A percentile compares a stretch with the other conserved stretches of the same genome.
Evolutionary conservation across 2,888 invertebrate species (phyloP).

Genomic region (Eupelmus urozonus): DNA sequence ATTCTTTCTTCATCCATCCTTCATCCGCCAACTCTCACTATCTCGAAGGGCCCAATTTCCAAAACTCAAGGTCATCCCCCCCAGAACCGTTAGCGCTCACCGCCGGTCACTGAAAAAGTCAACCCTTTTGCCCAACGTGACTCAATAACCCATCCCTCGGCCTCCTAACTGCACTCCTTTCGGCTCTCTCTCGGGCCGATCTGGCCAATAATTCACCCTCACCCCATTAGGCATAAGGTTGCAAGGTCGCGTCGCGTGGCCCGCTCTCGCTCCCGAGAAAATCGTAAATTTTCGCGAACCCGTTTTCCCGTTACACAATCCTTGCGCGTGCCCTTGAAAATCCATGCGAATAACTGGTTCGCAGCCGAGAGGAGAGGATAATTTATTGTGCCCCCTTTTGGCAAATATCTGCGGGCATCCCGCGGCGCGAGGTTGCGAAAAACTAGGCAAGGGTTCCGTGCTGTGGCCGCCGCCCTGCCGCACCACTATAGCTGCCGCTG

Average conservation of each 20-base stretch:
- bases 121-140: not conserved
- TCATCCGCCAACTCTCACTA: no score
- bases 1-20: no score
- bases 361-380: not conserved
- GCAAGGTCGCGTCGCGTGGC: not conserved
- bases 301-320: slow-evolving; percentile 57
- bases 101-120: slow-evolving; percentile 10
- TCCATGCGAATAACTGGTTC: slow-evolving; percentile 39
- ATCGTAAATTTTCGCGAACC: slow-evolving; percentile 69
- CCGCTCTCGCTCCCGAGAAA: slow-evolving; percentile 41
- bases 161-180: slow-evolving; percentile 9
- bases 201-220: slow-evolving; percentile 42
- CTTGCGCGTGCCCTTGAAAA: slow-evolving; percentile 50
- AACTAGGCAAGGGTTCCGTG: slow-evolving; percentile 64
- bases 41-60: not conserved
- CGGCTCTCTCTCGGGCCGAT: not conserved
- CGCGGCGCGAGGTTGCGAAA: slow-evolving; percentile 26
- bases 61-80: slow-evolving; percentile 13
- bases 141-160: not conserved
- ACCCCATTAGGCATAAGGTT: slow-evolving; percentile 53
- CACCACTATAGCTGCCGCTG: slow-evolving; percentile 27
- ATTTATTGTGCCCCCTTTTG: slow-evolving; percentile 22
- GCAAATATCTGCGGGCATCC: slow-evolving; percentile 2
- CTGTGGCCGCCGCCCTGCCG: not conserved
- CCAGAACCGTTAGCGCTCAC: not conserved